Evolutionary conservation across 1,140 invertebrate genomes (phyloP).

Genomic region (Brachionus rotundiformis): DNA sequence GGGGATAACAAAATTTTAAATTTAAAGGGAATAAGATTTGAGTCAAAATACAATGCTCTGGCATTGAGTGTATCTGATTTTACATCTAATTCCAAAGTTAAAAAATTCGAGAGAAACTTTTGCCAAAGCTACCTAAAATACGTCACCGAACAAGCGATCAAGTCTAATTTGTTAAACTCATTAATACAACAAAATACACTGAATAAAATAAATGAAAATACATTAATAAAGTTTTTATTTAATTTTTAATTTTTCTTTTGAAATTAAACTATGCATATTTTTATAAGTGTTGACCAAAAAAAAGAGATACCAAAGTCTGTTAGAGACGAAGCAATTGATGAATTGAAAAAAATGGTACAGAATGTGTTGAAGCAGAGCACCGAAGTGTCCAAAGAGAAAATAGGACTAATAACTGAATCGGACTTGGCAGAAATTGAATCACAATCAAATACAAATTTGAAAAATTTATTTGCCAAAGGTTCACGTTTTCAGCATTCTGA

Average conservation of each 20-base stretch:
- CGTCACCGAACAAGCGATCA: background rate
- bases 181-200: constrained; percentile 17
- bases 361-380: background rate
- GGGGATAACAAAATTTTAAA: background rate
- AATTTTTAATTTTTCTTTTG: background rate
- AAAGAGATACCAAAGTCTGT: background rate
- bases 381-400: constrained; percentile 56
- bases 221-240: background rate
- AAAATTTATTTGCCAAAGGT: constrained; percentile 57
- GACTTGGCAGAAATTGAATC: constrained; percentile 56
- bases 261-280: background rate
- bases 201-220: background rate
- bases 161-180: constrained; percentile 10
- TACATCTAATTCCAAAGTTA: background rate
- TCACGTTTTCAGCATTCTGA: constrained; percentile 64
- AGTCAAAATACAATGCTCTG: background rate
- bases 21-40: background rate
- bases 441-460: background rate
- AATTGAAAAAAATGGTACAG: background rate
- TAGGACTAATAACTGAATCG: constrained; percentile 52
- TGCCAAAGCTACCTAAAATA: constrained; percentile 6
- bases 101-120: background rate
- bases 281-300: constrained; percentile 5
- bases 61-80: background rate
- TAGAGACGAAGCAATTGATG: background rate